phyloP scores from a whole-genome alignment of 2,113 vertebrate species.

The Mesembrinibis cayennensis region DNA sequence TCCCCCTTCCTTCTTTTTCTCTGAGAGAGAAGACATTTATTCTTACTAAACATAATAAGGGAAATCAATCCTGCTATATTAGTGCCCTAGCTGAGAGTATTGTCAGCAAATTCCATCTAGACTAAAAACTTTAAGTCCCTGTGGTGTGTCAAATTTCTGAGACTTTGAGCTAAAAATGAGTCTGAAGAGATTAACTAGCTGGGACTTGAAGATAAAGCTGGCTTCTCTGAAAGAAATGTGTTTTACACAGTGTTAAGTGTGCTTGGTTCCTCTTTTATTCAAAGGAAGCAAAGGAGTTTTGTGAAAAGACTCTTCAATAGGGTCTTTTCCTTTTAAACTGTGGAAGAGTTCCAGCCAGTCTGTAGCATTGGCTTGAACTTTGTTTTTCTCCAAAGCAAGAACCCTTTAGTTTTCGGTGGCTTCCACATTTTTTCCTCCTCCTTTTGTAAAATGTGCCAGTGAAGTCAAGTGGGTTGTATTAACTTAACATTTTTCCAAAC shows the following conservation, averaged over 20 bases:
- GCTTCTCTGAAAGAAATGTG: conserved; percentile 39
- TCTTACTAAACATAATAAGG: not conserved
- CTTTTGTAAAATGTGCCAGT: conserved; percentile 41
- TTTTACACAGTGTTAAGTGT: conserved; percentile 18
- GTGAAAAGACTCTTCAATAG: conserved; percentile 23
- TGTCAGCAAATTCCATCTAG: conserved; percentile 56
- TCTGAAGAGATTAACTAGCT: conserved; percentile 34
- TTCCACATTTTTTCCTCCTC: conserved; percentile 47
- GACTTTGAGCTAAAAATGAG: conserved; percentile 45
- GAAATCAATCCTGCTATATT: conserved; percentile 20
- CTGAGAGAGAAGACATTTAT: not conserved
- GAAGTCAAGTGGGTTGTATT: conserved; percentile 49
- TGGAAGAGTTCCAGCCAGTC: conserved; percentile 36
- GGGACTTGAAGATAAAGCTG: conserved; percentile 40
- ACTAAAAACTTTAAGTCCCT: conserved; percentile 24
- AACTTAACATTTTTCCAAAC: conserved; percentile 33
- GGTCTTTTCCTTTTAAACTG: conserved; percentile 22
- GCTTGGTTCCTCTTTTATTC: conserved; percentile 8
- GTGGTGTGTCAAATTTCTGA: conserved; percentile 32
- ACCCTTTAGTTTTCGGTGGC: conserved; percentile 46
- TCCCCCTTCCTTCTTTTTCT: not conserved
- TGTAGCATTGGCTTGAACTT: conserved; percentile 38
- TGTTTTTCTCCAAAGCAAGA: conserved; percentile 50
- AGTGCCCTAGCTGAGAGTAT: not conserved
- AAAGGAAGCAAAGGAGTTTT: conserved; percentile 30